Conservation (phyloP, 2,797 vertebrate genomes). For the Mareca strepera region DNA sequence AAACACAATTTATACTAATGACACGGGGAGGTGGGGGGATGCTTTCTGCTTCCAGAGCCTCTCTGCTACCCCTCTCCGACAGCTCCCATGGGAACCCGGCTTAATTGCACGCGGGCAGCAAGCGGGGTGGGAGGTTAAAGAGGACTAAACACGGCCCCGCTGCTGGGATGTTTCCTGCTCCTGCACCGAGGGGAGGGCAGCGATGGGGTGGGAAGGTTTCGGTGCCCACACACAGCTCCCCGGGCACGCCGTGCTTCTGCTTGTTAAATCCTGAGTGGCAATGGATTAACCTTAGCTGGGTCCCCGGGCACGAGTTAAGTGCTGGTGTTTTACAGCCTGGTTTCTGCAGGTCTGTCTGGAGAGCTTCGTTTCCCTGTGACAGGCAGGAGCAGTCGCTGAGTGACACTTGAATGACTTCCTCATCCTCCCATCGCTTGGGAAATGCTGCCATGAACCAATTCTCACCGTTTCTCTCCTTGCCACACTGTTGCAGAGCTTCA, state of each 20-base stretch:
- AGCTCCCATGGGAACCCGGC: not conserved
- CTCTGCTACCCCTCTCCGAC: slow-evolving; percentile 3
- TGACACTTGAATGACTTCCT: not conserved
- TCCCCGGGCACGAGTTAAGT: not conserved
- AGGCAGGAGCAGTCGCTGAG: not conserved
- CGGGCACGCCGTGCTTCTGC: not conserved
- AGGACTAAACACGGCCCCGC: slow-evolving; percentile 41
- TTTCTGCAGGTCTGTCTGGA: not conserved
- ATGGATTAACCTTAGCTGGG: not conserved
- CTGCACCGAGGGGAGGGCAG: not conserved
- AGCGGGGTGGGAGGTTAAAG: slow-evolving; percentile 62
- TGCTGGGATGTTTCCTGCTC: slow-evolving; percentile 57
- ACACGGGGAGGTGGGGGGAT: slow-evolving; percentile 7
- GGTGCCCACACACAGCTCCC: not conserved
- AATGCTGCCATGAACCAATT: not conserved
- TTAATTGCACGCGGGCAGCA: slow-evolving; percentile 51
- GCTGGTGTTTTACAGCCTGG: not conserved
- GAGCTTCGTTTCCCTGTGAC: not conserved
- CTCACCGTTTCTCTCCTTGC: not conserved
- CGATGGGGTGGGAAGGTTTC: not conserved
- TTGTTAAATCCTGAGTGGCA: slow-evolving; percentile 46
- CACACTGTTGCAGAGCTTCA: accelerated
- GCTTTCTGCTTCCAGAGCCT: slow-evolving; percentile 50
- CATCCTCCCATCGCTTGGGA: not conserved
- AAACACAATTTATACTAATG: slow-evolving; percentile 74